These are phyloP conservation scores for Hartigia nigra DNA, from an alignment of 2,888 invertebrate genomes.

Conservation along the genomic window DNA sequence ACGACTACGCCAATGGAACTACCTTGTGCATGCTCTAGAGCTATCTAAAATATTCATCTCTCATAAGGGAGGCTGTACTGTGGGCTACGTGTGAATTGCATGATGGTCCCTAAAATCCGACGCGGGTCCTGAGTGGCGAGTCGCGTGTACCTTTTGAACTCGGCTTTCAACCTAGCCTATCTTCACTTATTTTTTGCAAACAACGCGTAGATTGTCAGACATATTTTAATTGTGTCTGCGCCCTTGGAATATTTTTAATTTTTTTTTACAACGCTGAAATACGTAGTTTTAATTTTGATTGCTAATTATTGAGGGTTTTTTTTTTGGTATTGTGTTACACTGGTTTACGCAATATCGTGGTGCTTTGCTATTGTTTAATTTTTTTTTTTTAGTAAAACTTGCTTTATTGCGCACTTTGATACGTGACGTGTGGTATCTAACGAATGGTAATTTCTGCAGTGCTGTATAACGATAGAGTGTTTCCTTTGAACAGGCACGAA, in stretches of 20 bases:
- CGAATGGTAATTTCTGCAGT: not conserved
- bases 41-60: constrained; percentile 1
- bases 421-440: not conserved
- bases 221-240: not conserved
- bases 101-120: not conserved
- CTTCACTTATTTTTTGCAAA: not conserved
- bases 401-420: not conserved
- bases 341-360: not conserved
- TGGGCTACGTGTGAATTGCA: not conserved
- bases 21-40: not conserved
- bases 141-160: not conserved
- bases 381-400: not conserved
- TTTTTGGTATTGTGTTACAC: not conserved
- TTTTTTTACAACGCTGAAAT: not conserved
- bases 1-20: not conserved
- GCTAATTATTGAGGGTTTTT: not conserved
- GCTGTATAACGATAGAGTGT: not conserved
- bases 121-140: not conserved
- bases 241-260: not conserved
- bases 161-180: not conserved
- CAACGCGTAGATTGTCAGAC: not conserved
- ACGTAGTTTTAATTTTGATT: not conserved
- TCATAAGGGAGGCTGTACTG: not conserved
- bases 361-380: not conserved
- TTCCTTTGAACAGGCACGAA: not conserved